phyloP scores from a whole-genome alignment of 2,113 vertebrate species.

The Phrynosoma blainvillii region DNA sequence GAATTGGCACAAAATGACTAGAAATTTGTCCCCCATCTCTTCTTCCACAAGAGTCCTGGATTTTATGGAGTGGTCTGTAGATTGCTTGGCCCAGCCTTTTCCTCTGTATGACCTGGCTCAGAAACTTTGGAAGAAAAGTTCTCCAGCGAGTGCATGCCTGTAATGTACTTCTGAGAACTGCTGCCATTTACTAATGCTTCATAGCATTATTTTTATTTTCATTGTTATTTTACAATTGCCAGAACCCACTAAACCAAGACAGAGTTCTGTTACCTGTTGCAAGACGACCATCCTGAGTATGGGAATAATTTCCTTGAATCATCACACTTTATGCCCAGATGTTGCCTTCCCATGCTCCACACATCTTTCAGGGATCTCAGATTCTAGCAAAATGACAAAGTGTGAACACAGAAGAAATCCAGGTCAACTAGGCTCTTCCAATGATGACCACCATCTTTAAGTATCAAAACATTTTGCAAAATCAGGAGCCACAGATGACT shows the following conservation, averaged over 20 bases:
- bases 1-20: too few relatives aligned
- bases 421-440: constrained; percentile 26
- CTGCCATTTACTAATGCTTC: too few relatives aligned
- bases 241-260: too few relatives aligned
- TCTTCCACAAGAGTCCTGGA: neutral
- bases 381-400: neutral
- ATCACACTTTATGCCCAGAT: too few relatives aligned
- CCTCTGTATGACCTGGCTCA: too few relatives aligned
- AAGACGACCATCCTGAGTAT: neutral
- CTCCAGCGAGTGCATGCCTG: too few relatives aligned
- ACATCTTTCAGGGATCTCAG: accelerated
- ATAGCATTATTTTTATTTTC: too few relatives aligned
- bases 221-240: too few relatives aligned
- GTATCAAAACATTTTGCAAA: constrained; percentile 32
- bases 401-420: constrained; percentile 8
- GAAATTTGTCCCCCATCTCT: neutral
- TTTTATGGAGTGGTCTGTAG: too few relatives aligned
- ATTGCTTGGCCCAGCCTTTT: too few relatives aligned
- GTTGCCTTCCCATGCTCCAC: neutral
- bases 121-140: too few relatives aligned
- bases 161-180: too few relatives aligned
- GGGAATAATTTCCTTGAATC: neutral
- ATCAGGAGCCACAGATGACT: constrained; percentile 42
- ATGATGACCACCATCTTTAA: constrained; percentile 27
- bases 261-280: neutral